A percentile compares a stretch with the other conserved stretches of the same genome.
phyloP scores from a whole-genome alignment of 2,797 vertebrate genomes.

The Microhierax caerulescens region DNA sequence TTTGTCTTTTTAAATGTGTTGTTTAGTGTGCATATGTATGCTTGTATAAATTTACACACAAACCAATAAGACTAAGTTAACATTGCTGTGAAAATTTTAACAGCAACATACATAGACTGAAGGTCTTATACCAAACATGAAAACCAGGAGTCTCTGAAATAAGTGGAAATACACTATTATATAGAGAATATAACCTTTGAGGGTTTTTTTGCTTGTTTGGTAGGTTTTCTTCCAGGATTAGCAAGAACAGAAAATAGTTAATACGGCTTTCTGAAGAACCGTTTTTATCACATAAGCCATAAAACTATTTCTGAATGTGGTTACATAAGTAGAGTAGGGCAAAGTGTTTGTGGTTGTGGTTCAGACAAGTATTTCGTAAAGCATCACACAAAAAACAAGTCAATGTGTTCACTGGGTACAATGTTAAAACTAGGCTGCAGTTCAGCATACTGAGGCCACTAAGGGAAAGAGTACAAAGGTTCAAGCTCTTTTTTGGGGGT shows the following conservation, averaged over 20 bases:
- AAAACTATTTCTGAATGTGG: neutral
- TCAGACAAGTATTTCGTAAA: conserved; percentile 9
- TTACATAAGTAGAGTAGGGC: neutral
- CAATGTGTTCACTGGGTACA: neutral
- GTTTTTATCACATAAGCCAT: neutral
- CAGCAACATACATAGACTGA: rapidly evolving
- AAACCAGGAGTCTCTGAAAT: neutral
- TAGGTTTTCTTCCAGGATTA: neutral
- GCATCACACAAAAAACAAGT: neutral
- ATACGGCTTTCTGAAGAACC: neutral
- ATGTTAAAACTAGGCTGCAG: conserved; percentile 2
- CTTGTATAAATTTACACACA: neutral
- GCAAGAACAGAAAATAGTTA: neutral
- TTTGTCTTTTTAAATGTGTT: neutral
- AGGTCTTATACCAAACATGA: neutral
- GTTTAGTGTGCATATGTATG: neutral
- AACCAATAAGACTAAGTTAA: neutral
- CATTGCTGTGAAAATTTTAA: neutral
- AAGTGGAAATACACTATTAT: neutral
- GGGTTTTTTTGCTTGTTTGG: neutral
- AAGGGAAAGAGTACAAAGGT: neutral
- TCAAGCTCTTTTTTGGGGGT: neutral
- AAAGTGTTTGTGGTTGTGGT: neutral
- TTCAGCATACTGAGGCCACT: neutral
- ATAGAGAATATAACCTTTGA: neutral